phyloP scores from a whole-genome alignment of 2,113 vertebrate species.

The Scomber colias region DNA sequence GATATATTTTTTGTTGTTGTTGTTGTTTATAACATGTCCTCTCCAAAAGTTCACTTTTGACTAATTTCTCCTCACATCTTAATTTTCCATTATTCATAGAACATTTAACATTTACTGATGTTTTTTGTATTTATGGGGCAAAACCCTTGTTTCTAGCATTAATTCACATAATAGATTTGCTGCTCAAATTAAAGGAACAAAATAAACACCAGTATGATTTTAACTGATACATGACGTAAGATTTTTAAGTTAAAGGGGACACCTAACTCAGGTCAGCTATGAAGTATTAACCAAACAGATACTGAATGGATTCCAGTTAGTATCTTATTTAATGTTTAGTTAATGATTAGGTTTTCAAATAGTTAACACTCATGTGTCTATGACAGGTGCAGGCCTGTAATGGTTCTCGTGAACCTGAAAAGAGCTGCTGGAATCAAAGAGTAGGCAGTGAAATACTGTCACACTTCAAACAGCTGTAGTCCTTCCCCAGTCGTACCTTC shows the following conservation, averaged over 20 bases:
- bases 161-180: slow-evolving; percentile 41
- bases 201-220: slow-evolving; percentile 3
- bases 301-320: neutral
- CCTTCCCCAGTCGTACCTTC: slow-evolving; percentile 20
- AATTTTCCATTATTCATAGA: slow-evolving; percentile 44
- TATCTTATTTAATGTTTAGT: slow-evolving; percentile 15
- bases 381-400: neutral
- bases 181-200: slow-evolving; percentile 27
- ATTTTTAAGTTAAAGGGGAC: neutral
- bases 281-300: neutral
- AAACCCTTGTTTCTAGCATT: slow-evolving; percentile 11
- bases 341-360: slow-evolving; percentile 30
- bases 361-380: slow-evolving; percentile 5
- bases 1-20: slow-evolving; percentile 14
- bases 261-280: neutral
- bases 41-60: slow-evolving; percentile 26
- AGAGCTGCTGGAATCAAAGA: slow-evolving; percentile 38
- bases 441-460: slow-evolving; percentile 29
- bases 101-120: slow-evolving; percentile 29
- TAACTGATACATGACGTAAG: too few species aligned
- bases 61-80: slow-evolving; percentile 41
- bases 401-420: slow-evolving; percentile 33
- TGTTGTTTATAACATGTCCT: slow-evolving; percentile 26
- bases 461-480: slow-evolving; percentile 56
- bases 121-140: slow-evolving; percentile 27